Percentiles rank a stretch among this genome's conserved stretches.
These are phyloP conservation scores for Carcharodon carcharias DNA, from an alignment of 2,797 vertebrate genomes.

Conservation along the genomic window DNA sequence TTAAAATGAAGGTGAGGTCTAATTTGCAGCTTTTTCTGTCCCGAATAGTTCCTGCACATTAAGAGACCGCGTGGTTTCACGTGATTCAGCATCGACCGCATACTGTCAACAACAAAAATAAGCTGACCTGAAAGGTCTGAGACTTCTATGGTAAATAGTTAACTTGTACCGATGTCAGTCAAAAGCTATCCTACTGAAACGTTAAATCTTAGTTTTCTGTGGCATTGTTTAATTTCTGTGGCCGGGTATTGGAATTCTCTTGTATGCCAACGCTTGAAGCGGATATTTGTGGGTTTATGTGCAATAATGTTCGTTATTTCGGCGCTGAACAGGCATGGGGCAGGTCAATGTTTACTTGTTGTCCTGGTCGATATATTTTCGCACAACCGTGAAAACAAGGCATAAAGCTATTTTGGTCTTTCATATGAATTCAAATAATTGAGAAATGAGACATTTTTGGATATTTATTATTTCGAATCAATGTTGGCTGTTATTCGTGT, in stretches of 20 bases:
- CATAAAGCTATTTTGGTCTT: conserved; percentile 7
- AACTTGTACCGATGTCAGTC: not conserved
- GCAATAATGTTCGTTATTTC: conserved; percentile 20
- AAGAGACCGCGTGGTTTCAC: not conserved
- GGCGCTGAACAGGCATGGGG: not conserved
- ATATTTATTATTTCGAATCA: conserved; percentile 30
- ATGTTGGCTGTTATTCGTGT: conserved; percentile 29
- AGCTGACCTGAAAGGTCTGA: not conserved
- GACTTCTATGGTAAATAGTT: not conserved
- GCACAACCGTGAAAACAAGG: not conserved
- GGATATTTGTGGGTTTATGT: conserved; percentile 26
- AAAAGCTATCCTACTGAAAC: not conserved
- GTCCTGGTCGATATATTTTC: conserved; percentile 25
- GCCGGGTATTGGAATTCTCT: not conserved
- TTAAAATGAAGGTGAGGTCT: not conserved
- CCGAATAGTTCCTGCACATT: not conserved
- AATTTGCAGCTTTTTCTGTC: no score
- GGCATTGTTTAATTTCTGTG: not conserved
- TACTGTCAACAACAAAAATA: not conserved
- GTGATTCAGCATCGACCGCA: not conserved
- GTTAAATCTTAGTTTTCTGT: not conserved
- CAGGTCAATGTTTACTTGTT: conserved; percentile 32
- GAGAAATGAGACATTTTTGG: conserved; percentile 17
- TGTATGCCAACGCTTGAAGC: not conserved
- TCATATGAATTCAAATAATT: conserved; percentile 8